A percentile compares a stretch with the other conserved stretches of the same genome.
phyloP scores from a whole-genome alignment of 2,797 vertebrate species.

The Notolabrus celidotus region DNA sequence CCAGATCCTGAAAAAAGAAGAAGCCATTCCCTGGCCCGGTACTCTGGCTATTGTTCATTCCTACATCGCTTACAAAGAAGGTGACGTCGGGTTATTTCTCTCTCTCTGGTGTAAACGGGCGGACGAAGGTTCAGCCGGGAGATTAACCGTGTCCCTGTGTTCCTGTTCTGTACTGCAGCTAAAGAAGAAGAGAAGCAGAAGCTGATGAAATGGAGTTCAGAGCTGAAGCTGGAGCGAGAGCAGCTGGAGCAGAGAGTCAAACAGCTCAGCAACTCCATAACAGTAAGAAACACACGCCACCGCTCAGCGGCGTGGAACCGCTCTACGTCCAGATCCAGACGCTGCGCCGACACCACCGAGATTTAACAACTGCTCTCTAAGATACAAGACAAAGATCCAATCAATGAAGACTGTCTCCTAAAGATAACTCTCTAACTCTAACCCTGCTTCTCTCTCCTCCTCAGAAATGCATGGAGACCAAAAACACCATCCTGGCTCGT shows the following conservation, averaged over 20 bases:
- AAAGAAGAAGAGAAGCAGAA: slow-evolving; percentile 99
- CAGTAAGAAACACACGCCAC: slow-evolving; percentile 84
- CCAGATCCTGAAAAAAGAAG: slow-evolving; percentile 99
- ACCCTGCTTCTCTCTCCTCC: slow-evolving; percentile 42
- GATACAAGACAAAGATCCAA: too few relatives aligned
- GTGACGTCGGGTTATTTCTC: slow-evolving; percentile 71
- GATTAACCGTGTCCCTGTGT: background rate
- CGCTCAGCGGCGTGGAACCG: too few relatives aligned
- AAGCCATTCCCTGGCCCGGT: slow-evolving; percentile 98
- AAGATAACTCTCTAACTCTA: too few relatives aligned
- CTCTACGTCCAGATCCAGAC: too few relatives aligned
- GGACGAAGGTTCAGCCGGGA: too few relatives aligned
- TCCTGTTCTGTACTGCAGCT: slow-evolving; percentile 80
- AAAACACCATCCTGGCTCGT: slow-evolving; percentile 95
- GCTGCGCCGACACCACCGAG: too few relatives aligned
- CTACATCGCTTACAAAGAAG: slow-evolving; percentile 99
- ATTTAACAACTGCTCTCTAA: too few relatives aligned
- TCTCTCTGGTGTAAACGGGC: too few relatives aligned
- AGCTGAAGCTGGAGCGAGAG: slow-evolving; percentile 96
- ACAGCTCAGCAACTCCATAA: slow-evolving; percentile 97
- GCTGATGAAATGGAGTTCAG: slow-evolving; percentile 97
- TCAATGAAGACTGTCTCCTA: too few relatives aligned
- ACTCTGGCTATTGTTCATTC: slow-evolving; percentile 99
- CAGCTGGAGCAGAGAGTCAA: slow-evolving; percentile 98
- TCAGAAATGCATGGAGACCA: slow-evolving; percentile 99